phyloP scores from a whole-genome alignment of 2,797 vertebrate species.

The Protosalanx chinensis region DNA sequence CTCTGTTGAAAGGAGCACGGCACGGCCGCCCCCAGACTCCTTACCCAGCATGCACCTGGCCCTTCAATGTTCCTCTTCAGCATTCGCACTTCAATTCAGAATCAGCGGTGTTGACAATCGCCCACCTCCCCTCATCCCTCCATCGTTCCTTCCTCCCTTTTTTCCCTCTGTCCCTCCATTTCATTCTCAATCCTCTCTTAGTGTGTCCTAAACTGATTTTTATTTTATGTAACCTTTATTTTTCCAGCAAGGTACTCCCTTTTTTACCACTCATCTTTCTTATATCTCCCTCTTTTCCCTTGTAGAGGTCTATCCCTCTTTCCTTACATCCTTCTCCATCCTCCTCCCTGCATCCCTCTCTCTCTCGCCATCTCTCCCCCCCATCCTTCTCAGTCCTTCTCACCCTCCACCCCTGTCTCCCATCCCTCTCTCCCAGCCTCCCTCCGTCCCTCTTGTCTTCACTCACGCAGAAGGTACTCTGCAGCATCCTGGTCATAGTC shows the following conservation, averaged over 20 bases:
- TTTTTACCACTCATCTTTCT: not conserved
- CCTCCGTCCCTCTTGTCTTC: not conserved
- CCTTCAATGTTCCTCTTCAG: not conserved
- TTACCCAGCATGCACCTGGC: conserved; percentile 1
- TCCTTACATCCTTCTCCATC: too few species aligned
- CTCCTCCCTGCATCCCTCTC: too few species aligned
- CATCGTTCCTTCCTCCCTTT: conserved; percentile 26
- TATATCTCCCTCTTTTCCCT: not conserved
- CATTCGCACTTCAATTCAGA: conserved; percentile 53
- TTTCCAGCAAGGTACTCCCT: not conserved
- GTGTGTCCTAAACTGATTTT: too few species aligned
- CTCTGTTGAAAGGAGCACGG: not conserved
- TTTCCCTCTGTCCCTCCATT: not conserved
- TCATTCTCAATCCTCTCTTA: too few species aligned
- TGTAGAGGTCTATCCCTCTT: too few species aligned
- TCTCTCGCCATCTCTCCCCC: too few species aligned
- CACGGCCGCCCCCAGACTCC: not conserved
- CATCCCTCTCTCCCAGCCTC: not conserved
- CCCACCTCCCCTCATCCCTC: conserved; percentile 49
- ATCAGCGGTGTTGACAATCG: conserved; percentile 58
- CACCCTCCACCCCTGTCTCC: not conserved
- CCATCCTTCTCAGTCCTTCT: not conserved
- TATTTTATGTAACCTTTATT: too few species aligned
- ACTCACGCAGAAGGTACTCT: conserved; percentile 91
- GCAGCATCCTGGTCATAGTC: conserved; percentile 94